Evolutionary conservation across 92 coral and sea anemone genomes (phyloP).

Genomic region (Paramuricea clavata): DNA sequence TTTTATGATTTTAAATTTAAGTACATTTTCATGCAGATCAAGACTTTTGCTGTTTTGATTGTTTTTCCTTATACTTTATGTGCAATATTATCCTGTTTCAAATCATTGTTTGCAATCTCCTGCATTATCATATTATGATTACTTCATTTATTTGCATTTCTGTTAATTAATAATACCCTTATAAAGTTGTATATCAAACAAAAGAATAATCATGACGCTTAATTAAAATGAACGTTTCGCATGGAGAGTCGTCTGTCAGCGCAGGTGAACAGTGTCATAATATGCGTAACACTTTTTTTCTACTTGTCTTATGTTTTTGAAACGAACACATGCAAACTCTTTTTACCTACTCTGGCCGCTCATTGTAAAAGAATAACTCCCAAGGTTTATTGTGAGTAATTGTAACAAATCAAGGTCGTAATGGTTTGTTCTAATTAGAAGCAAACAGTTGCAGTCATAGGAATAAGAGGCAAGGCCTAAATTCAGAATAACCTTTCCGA

Average conservation of each 20-base stretch:
- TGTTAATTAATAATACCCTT: neutral
- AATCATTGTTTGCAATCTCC: neutral
- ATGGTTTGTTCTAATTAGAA: neutral
- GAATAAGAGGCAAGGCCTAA: neutral
- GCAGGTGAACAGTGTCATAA: slow-evolving; percentile 17
- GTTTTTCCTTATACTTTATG: no score
- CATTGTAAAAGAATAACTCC: neutral
- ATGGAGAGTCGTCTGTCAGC: neutral
- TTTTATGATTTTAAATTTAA: no score
- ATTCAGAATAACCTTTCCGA: neutral
- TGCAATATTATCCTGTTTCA: neutral
- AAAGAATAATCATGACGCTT: neutral
- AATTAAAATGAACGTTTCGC: neutral
- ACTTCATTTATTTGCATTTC: neutral
- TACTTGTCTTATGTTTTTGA: no score
- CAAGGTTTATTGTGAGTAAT: neutral
- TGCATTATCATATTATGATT: neutral
- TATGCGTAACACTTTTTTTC: no score
- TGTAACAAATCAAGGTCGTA: neutral
- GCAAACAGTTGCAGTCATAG: neutral
- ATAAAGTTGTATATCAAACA: neutral
- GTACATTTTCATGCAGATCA: no score
- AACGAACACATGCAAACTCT: no score
- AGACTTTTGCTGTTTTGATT: no score
- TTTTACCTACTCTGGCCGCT: no score